These are phyloP conservation scores for Andrena praecox DNA, from an alignment of 2,888 invertebrate genomes.

Conservation along the genomic window DNA sequence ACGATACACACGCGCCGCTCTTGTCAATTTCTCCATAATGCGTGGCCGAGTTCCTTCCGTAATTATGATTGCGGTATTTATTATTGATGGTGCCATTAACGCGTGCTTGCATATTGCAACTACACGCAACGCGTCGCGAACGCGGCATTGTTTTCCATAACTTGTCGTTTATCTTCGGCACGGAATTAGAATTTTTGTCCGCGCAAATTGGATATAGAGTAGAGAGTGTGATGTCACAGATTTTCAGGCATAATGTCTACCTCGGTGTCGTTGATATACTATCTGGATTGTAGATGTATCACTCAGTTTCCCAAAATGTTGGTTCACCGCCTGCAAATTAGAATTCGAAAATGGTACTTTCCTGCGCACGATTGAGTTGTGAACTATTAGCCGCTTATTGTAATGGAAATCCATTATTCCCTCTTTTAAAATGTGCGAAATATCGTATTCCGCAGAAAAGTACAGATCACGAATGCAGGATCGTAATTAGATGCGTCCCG, in stretches of 20 bases:
- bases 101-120: background rate
- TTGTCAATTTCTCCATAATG: conserved; percentile 29
- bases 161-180: conserved; percentile 16
- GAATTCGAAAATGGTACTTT: too few species aligned
- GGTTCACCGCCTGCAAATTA: too few species aligned
- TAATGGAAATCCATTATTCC: background rate
- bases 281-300: too few species aligned
- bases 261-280: too few species aligned
- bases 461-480: background rate
- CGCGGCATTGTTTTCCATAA: conserved; percentile 24
- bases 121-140: background rate
- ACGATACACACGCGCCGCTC: background rate
- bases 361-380: too few species aligned
- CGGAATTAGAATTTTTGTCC: background rate
- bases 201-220: background rate
- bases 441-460: background rate
- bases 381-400: background rate
- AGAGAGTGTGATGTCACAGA: too few species aligned
- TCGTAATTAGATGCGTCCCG: conserved; percentile 10
- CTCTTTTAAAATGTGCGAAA: background rate
- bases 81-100: conserved; percentile 29
- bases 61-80: conserved; percentile 41
- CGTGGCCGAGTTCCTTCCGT: conserved; percentile 25
- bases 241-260: background rate
- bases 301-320: too few species aligned